phyloP scores from a whole-genome alignment of 2,888 invertebrate species.

The Cheiracanthium punctorium region DNA sequence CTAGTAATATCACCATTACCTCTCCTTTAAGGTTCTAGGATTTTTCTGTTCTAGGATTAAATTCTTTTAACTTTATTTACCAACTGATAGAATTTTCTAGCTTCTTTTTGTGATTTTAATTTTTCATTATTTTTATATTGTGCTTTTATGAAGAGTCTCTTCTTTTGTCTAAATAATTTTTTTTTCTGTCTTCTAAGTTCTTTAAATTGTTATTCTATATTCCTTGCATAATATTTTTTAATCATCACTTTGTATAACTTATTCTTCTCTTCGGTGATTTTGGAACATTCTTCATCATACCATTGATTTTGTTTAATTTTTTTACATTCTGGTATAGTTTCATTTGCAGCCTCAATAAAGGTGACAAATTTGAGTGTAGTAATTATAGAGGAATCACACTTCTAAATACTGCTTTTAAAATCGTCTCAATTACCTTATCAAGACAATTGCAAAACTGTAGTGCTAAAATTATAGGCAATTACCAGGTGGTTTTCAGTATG shows the following conservation, averaged over 20 bases:
- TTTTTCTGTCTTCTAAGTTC: conserved; percentile 26
- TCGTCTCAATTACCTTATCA: no score
- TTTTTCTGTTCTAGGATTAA: conserved; percentile 12
- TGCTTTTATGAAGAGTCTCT: background rate
- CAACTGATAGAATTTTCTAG: background rate
- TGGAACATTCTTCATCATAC: background rate
- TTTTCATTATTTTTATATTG: background rate
- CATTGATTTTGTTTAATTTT: no score
- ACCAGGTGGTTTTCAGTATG: no score
- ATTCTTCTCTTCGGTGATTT: background rate
- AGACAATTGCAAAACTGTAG: no score
- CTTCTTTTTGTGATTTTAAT: conserved; percentile 7
- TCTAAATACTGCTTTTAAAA: no score
- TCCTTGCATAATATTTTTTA: background rate
- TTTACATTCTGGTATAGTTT: no score
- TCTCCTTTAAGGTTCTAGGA: no score
- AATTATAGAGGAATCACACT: no score
- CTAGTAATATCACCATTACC: no score
- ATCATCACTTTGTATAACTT: background rate
- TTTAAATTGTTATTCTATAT: conserved; percentile 11
- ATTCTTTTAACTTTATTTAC: background rate
- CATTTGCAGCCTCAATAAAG: no score
- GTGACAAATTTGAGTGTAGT: no score
- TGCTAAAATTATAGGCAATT: no score
- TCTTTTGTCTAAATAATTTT: background rate